Base-by-base conservation (phyloP, 92 coral and sea anemone species). In the Palythoa caribaeorum region DNA sequence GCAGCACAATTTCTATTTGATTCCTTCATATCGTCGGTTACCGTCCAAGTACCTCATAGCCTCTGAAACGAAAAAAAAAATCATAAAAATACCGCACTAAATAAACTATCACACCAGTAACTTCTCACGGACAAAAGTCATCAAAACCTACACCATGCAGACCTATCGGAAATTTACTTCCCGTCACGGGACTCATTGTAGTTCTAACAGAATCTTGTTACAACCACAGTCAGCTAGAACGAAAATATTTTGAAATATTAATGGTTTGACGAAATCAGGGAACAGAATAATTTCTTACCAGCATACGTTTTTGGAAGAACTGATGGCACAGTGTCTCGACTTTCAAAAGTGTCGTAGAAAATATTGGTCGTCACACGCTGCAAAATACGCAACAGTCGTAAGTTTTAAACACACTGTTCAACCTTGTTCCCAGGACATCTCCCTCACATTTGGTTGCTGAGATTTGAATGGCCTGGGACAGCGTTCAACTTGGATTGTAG, bases 341-440 rank as follows among this genome's bases (percentile, higher is more conserved):
- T 89, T 68, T 92, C 90, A 76, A 92, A 92, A 11, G 94, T 92
- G 86, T 85, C 79, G 92, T 92, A 92, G 62, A 92, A 92, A 1
- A 89, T 66, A 71, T 92, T 92, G 12, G 94, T 92, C 12, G 92
- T 89, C 75, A 80, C 92, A 14, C 94, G 92, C 94, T 92, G 66
- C 69, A 54, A 10, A 53, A 36, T 65, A 76, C 21, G 48, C 79
- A 48, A n/a, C 14, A 50, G 20, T 19, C 51, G 13, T 5, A 76
- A 15, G 11, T 52, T 3, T 11, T 11, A 19, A 7, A 38, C 0
- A 40, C 28, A 15, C 36, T 28, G 37, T 13, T n/a, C 48, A 11
- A 55, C 15, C 14, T 55, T 55, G 62, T 55, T 44, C 50, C 50
- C 50, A 44, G 50, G 50, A 2, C 50, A 44, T 44, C 50, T 44